Base-by-base conservation (phyloP, 1,140 invertebrate genomes). In the Drosophila pandora region DNA sequence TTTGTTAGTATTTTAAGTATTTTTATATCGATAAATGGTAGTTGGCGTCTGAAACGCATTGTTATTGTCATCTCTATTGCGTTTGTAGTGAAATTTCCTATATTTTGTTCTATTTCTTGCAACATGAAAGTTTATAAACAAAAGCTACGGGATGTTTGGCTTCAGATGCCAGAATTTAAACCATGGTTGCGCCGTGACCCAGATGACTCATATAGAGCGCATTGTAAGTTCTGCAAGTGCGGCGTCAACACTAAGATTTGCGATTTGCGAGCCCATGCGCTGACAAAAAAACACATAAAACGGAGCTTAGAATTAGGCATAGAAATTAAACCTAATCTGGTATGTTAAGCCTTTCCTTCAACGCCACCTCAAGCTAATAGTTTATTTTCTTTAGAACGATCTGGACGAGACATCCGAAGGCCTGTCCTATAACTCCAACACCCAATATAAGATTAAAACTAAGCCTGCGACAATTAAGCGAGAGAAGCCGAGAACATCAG, bases 161-260 rank as follows among this genome's bases (percentile, higher is more conserved):
- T 85, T 6, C 82, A 82, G 32, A 85, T 85, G 81, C 82, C 84
- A 0, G 81, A 85, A 58, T 85, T 85, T 37, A 50, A 69, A 25
- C 60, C 61, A 2, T 85, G 81, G 81, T 23, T 85, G 41, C 68
- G 81, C 0, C 61, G 81, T 9, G 83, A 85, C 17, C 81, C 82
- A 2, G 82, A 85, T 22, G 81, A 85, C 39, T 82, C 81, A 4
- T 85, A 85, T 22, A 64, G 81, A n/a, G 81, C 81, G 28, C 78
- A 72, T 8, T 85, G 81, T 25, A 74, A 83, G n/a, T 74, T 82
- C 10, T 85, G 81, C 58, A 85, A 85, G 55, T 85, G 81, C 52
- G 75, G 82, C n/a, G 82, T 85, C 8, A 85, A 85, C 50, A 85
- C 81, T 21, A 85, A 85, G 63, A 71, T 85, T n/a, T 81, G 73